Evolutionary conservation across 2,797 vertebrate species (phyloP), one percentile per base, ranked within the genome.

Genomic region (Erethizon dorsatum): DNA sequence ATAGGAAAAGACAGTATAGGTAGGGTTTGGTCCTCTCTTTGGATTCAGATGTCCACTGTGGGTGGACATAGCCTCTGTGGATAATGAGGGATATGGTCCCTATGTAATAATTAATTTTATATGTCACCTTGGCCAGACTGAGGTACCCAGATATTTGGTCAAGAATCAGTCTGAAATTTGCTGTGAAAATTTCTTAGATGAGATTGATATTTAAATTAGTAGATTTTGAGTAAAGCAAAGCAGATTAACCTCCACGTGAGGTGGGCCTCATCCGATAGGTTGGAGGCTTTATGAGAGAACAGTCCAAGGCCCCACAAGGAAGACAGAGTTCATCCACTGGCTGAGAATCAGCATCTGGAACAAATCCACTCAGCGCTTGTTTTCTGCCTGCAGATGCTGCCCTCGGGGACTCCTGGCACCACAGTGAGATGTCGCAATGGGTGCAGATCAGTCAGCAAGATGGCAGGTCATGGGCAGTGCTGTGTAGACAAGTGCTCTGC

Each of bases 181-280:
- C 65, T 67, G 13, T 84, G 37, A 82, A 85, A 54, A 28, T 67
- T 79, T 54, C 88, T 83, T 45, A 79, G 83, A 33, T 50, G 15
- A 94, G 26, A 83, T 54, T 77, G 59, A 52, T 7, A 45, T 45
- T 83, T 77, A 75, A 75, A 31, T 33, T 33, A 33, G 33, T 37
- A 80, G 33, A 20, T 13, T 75, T 75, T 83, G 37, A 96, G 45
- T 61, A 91, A 91, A 56, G 45, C 65, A 91, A 83, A 56, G 52
- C 75, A 85, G 15, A 45, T 77, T 67, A 89, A 17, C 7, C 50
- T 71, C 13, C n/a, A 13, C 57, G 47, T 47, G 13, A 31, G 45
- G 7, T 67, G 24, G 54, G 52, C 3, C 65, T 96, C 6, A 37
- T 85, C 5, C 37, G 80, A 15, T 77, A 37, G 37, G 31, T 52